Base-by-base conservation (phyloP, 2,888 invertebrate species). In the Tetrapedia diversipes region DNA sequence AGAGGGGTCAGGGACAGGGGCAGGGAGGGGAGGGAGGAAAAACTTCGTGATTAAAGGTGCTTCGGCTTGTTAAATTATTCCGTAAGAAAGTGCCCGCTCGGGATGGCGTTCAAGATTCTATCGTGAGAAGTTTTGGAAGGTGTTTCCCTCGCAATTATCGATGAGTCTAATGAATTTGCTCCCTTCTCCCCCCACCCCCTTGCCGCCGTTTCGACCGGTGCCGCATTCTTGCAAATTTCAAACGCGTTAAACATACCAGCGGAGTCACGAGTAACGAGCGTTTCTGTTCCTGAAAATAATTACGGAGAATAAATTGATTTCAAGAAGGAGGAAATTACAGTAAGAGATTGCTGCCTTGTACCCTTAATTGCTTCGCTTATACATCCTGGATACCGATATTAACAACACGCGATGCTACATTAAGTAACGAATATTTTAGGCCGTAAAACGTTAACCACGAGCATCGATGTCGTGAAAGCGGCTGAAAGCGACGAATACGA, bases 41-140 rank as follows among this genome's bases (percentile, higher is more conserved):
- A 86, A 83, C 73, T 86, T 87, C 39, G 81, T 82, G 87, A 87
- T 87, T 87, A 86, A 84, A 86, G 83, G 81, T 85, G 79, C 77
- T 83, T 82, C 81, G 79, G 74, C 75, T 84, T 83, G 86, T 85
- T 86, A 82, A 86, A 86, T 83, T 87, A 83, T 82, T 83, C 79
- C 59, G 59, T 60, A 63, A 65, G 74, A 54, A 77, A 72, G 64
- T 68, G 74, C 71, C 71, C 68, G 77, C 64, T 69, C 70, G 71
- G 69, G 74, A 54, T 49, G 67, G 32, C 70, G 68, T 78, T 78
- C 51, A 59, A 70, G 69, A 69, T 80, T 73, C 63, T 64, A 60
- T 41, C 51, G 56, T 54, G 65, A 65, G 32, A 68, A 74, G 19
- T 71, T 81, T 63, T 54, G 34, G 54, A 45, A 27, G 53, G 16